Percentiles rank a stretch among this genome's conserved stretches.
Conservation (phyloP, 1,140 invertebrate species). For the Anthonomus grandis region DNA sequence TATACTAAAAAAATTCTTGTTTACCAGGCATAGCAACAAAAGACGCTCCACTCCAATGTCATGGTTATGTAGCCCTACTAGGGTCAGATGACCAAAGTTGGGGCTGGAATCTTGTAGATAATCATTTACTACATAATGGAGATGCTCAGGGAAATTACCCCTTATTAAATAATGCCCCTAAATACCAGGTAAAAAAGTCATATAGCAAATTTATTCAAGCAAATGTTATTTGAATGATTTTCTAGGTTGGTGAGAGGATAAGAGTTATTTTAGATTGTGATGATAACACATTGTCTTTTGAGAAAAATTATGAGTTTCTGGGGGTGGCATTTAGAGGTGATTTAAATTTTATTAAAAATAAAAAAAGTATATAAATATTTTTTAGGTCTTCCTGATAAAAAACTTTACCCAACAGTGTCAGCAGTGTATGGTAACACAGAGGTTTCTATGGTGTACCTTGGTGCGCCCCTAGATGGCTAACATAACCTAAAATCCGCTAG, state of each 20-base stretch:
- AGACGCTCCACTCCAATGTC: conserved; percentile 84
- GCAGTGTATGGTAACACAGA: conserved; percentile 99
- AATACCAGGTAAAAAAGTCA: conserved; percentile 77
- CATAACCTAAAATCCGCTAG: conserved; percentile 37
- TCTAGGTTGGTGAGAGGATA: conserved; percentile 92
- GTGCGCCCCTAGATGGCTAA: conserved; percentile 91
- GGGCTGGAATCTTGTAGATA: conserved; percentile 99
- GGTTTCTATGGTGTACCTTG: conserved; percentile 99
- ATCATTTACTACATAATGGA: conserved; percentile 95
- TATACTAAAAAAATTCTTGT: no score
- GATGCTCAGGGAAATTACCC: conserved; percentile 95
- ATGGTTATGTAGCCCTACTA: conserved; percentile 91
- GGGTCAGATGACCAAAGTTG: conserved; percentile 96
- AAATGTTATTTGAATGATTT: conserved; percentile 30
- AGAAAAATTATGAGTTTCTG: conserved; percentile 98
- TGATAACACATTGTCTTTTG: conserved; percentile 94
- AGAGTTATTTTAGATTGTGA: conserved; percentile 97
- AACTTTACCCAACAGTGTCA: conserved; percentile 92
- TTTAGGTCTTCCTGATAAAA: conserved; percentile 87
- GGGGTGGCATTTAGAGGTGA: conserved; percentile 95
- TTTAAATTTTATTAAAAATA: conserved; percentile 7
- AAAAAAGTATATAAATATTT: conserved; percentile 30
- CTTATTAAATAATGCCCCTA: conserved; percentile 92
- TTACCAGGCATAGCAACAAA: conserved; percentile 95
- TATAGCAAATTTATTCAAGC: conserved; percentile 16